Evolutionary conservation across 2,797 vertebrate genomes (phyloP).

Genomic region (Cephalopachus bancanus): DNA sequence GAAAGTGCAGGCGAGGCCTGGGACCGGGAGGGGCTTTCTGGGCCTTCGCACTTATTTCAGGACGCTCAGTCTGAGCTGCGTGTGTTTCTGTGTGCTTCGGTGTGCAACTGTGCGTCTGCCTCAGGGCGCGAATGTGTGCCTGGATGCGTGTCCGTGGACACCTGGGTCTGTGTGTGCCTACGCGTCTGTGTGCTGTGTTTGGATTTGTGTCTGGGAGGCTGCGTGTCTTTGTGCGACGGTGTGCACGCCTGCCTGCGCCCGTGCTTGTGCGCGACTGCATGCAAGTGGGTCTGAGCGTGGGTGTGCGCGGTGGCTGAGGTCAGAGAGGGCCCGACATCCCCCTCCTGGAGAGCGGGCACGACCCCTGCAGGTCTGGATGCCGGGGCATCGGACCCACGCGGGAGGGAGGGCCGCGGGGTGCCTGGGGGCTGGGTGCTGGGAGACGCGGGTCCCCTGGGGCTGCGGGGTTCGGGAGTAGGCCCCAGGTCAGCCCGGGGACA

Average conservation of each 20-base stretch:
- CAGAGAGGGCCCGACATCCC: neutral
- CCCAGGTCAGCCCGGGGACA: neutral
- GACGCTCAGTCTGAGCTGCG: neutral
- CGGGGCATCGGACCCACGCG: too few relatives aligned
- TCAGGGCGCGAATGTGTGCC: too few relatives aligned
- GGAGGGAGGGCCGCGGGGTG: too few relatives aligned
- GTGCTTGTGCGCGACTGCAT: neutral
- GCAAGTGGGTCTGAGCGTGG: rapidly evolving
- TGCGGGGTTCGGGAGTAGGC: neutral
- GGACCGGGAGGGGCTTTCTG: neutral
- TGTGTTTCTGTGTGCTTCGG: neutral
- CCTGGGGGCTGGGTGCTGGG: neutral
- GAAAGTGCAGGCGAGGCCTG: rapidly evolving
- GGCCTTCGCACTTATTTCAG: neutral
- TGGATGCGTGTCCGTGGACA: too few relatives aligned
- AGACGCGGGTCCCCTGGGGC: neutral
- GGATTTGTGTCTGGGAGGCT: neutral
- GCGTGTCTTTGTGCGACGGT: neutral
- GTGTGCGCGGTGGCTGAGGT: neutral
- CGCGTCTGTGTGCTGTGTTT: neutral
- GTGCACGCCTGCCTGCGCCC: neutral
- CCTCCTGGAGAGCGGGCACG: rapidly evolving
- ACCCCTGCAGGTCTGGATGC: too few relatives aligned
- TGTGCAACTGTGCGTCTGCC: neutral
- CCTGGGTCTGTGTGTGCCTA: neutral